phyloP scores from a whole-genome alignment of 2,888 invertebrate genomes.

The Scotopteryx bipunctaria region DNA sequence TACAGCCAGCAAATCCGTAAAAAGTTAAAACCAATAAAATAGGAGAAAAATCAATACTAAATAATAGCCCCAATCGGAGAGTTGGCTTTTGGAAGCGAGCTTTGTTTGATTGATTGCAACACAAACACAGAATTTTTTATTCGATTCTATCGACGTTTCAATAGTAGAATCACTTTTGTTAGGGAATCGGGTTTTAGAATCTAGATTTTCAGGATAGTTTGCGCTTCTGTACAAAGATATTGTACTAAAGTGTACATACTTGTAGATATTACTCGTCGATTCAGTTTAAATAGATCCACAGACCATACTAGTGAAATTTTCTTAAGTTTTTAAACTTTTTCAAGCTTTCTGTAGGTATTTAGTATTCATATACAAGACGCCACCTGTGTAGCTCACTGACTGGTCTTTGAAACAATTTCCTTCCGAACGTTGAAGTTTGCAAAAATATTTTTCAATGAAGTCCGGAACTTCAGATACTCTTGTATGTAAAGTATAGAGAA shows the following conservation, averaged over 20 bases:
- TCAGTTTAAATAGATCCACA: too few relatives aligned
- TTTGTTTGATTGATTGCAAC: constrained; percentile 80
- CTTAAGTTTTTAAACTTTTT: constrained; percentile 38
- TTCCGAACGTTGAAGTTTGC: constrained; percentile 20
- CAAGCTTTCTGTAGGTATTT: constrained; percentile 29
- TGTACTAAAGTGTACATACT: too few relatives aligned
- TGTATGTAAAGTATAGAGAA: constrained; percentile 21
- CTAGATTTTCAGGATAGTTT: neutral
- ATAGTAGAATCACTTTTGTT: constrained; percentile 56
- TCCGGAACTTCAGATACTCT: constrained; percentile 9
- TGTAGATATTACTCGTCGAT: too few relatives aligned
- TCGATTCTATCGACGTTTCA: constrained; percentile 43
- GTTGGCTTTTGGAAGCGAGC: constrained; percentile 69
- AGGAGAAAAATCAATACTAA: constrained; percentile 72
- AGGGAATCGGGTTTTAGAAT: constrained; percentile 35
- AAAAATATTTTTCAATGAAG: constrained; percentile 19
- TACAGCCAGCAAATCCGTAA: constrained; percentile 65
- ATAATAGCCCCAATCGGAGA: constrained; percentile 67
- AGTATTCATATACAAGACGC: constrained; percentile 36
- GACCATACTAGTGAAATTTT: too few relatives aligned
- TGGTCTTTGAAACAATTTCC: constrained; percentile 11
- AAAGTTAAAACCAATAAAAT: constrained; percentile 64
- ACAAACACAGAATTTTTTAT: constrained; percentile 73
- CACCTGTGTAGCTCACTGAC: constrained; percentile 40
- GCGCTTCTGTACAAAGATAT: neutral